phyloP scores from a whole-genome alignment of 2,113 vertebrate species.

The Cyprinodon variegatus region DNA sequence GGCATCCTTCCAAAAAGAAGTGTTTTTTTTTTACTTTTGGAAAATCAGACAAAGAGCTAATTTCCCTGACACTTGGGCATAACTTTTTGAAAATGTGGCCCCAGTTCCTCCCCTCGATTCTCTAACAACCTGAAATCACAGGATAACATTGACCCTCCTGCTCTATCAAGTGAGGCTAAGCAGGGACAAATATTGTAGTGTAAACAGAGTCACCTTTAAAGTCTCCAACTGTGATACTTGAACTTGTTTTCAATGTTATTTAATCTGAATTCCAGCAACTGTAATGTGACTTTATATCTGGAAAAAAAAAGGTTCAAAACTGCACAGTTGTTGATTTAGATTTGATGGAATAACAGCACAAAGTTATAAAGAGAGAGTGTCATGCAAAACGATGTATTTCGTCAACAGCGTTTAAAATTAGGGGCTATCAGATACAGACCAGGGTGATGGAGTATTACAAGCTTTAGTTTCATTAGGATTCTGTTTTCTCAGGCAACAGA shows the following conservation, averaged over 20 bases:
- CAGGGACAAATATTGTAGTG: slow-evolving; percentile 69
- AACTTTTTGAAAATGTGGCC: slow-evolving; percentile 64
- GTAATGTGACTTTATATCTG: slow-evolving; percentile 15
- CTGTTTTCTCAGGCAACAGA: slow-evolving; percentile 44
- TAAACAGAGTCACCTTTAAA: slow-evolving; percentile 81
- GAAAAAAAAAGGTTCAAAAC: slow-evolving; percentile 25
- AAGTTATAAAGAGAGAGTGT: slow-evolving; percentile 37
- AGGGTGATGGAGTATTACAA: slow-evolving; percentile 71
- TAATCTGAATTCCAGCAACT: slow-evolving; percentile 53
- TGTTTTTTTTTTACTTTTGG: slow-evolving; percentile 2
- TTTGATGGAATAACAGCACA: background rate
- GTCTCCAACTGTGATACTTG: slow-evolving; percentile 87
- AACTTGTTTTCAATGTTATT: slow-evolving; percentile 80
- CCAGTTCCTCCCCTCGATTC: slow-evolving; percentile 66
- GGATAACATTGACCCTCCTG: slow-evolving; percentile 54
- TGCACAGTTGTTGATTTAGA: slow-evolving; percentile 18
- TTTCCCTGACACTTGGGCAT: slow-evolving; percentile 52
- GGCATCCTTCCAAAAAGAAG: slow-evolving; percentile 26
- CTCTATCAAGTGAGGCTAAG: slow-evolving; percentile 12
- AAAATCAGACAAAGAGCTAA: slow-evolving; percentile 44
- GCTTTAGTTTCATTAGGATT: slow-evolving; percentile 62
- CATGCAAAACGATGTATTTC: slow-evolving; percentile 42
- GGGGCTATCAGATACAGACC: slow-evolving; percentile 80
- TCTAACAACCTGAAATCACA: slow-evolving; percentile 76
- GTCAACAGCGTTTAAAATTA: slow-evolving; percentile 77